Conservation (phyloP, 2,113 vertebrate genomes). For the Abramis brama region DNA sequence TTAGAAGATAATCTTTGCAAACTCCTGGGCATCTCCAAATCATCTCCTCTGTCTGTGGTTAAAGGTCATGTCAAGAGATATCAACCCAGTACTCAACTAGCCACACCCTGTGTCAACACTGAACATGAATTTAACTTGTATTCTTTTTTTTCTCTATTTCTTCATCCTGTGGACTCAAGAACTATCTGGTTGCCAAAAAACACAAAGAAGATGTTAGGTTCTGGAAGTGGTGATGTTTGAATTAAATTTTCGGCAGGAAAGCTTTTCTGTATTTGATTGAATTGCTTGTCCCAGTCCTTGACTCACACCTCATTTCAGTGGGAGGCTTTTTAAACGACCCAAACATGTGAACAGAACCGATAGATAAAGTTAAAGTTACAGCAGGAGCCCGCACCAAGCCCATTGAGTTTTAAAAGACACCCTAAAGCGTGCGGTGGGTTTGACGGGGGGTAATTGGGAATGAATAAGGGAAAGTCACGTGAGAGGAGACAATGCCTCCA, state of each 20-base stretch:
- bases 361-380: too few relatives aligned
- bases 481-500: too few relatives aligned
- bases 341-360: too few relatives aligned
- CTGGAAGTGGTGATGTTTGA: constrained; percentile 41
- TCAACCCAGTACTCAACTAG: constrained; percentile 3
- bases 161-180: not conserved
- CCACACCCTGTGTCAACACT: constrained; percentile 48
- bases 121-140: constrained; percentile 15
- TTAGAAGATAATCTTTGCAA: constrained; percentile 7
- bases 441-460: too few relatives aligned
- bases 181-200: constrained; percentile 14
- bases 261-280: not conserved
- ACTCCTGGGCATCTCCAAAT: not conserved
- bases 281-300: not conserved
- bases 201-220: constrained; percentile 38
- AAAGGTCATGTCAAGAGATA: constrained; percentile 30
- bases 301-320: not conserved
- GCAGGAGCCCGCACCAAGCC: too few relatives aligned
- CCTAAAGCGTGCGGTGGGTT: too few relatives aligned
- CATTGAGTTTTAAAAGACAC: too few relatives aligned
- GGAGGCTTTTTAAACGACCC: not conserved
- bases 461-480: too few relatives aligned
- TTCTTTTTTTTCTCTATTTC: constrained; percentile 13
- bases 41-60: constrained; percentile 8
- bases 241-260: not conserved